Evolutionary conservation across 30 jellyfish, hydroid and myxozoan genomes (phyloP).

Genomic region (Nemopilema nomurai): DNA sequence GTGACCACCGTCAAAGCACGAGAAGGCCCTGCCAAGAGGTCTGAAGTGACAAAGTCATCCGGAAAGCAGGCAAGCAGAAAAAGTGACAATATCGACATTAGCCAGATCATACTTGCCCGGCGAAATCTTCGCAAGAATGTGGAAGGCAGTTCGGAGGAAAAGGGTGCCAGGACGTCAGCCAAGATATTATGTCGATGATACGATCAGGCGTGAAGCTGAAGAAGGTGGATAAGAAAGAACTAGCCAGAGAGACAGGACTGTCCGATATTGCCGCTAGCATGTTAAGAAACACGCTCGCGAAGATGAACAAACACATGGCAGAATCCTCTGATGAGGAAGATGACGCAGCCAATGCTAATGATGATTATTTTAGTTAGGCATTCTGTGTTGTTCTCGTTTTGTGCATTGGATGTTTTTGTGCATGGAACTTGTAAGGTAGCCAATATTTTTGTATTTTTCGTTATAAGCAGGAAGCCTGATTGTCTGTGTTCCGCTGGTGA

Average conservation of each 20-base stretch:
- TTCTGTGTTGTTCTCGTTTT: too few relatives aligned
- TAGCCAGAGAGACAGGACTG: conserved; percentile 24
- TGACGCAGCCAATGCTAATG: conserved; percentile 17
- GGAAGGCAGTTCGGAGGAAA: conserved; percentile 15
- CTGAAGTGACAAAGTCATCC: neutral
- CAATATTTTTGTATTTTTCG: too few relatives aligned
- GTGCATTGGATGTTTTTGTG: too few relatives aligned
- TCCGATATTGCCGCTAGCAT: conserved; percentile 67
- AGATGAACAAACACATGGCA: conserved; percentile 79
- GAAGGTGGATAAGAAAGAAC: conserved; percentile 56
- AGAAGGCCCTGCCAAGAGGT: neutral
- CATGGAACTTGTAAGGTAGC: too few relatives aligned
- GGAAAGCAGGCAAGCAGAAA: neutral
- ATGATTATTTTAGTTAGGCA: conserved; percentile 23
- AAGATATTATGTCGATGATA: conserved; percentile 65
- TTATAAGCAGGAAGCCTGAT: too few relatives aligned
- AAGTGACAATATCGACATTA: conserved; percentile 46
- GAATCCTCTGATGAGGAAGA: conserved; percentile 83
- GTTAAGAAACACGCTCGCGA: conserved; percentile 65
- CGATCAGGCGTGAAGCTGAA: conserved; percentile 71
- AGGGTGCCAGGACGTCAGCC: neutral
- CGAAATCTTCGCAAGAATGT: conserved; percentile 44
- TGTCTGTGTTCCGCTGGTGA: too few relatives aligned
- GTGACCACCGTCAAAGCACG: neutral
- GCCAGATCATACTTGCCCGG: conserved; percentile 50